A percentile compares a stretch with the other conserved stretches of the same genome.
Conservation (phyloP, 1,140 invertebrate species). For the Rhizoglyphus robini region DNA sequence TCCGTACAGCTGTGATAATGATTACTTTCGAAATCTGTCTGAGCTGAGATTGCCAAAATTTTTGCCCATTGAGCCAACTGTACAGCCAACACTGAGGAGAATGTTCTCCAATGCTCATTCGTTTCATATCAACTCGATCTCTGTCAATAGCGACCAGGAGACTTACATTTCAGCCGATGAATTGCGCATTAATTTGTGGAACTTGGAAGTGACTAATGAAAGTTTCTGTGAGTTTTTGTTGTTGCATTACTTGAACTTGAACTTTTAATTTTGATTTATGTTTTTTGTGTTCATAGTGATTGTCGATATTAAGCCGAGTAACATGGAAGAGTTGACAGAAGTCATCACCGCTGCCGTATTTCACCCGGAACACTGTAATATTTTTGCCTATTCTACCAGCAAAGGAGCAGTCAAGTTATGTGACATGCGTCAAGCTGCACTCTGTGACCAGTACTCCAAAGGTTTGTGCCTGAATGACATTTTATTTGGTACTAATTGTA, state of each 20-base stretch:
- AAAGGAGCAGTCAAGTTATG: conserved; percentile 96
- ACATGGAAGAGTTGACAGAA: conserved; percentile 99
- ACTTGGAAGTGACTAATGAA: conserved; percentile 97
- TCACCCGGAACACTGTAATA: conserved; percentile 94
- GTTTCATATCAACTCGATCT: conserved; percentile 99
- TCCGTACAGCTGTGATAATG: conserved; percentile 60
- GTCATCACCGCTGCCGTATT: conserved; percentile 97
- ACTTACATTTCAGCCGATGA: conserved; percentile 98
- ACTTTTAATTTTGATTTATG: neutral
- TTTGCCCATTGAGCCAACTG: conserved; percentile 91
- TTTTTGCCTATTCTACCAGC: conserved; percentile 98
- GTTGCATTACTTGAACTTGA: neutral
- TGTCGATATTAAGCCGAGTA: conserved; percentile 98
- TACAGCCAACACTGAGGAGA: conserved; percentile 90
- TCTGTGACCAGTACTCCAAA: conserved; percentile 97
- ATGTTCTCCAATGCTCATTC: conserved; percentile 99
- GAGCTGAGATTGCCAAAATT: conserved; percentile 74
- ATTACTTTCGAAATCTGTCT: conserved; percentile 64
- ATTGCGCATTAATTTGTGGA: conserved; percentile 97
- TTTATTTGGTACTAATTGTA: neutral
- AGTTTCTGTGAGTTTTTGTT: conserved; percentile 67
- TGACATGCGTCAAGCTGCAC: conserved; percentile 94
- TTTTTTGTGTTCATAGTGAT: conserved; percentile 51
- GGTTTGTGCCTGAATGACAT: conserved; percentile 39
- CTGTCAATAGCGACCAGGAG: conserved; percentile 97